Base-by-base conservation (phyloP, 2,113 vertebrate genomes). In the Myotis davidii region DNA sequence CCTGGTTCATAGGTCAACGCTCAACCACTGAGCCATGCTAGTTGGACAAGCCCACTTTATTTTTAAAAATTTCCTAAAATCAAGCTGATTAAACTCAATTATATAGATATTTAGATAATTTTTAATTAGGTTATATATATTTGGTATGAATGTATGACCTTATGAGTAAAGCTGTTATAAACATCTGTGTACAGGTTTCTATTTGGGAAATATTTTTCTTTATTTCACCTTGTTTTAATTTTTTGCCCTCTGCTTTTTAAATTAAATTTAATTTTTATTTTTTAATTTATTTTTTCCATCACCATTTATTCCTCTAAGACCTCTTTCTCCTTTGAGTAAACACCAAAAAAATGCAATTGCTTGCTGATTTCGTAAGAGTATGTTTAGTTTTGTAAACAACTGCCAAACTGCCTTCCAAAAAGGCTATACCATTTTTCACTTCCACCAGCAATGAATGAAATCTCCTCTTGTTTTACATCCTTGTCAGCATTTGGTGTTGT, bases 31-130 rank as follows among this genome's bases (percentile, higher is more conserved):
- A 61, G 25, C 10, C 25, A 61, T 4, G 5, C 59, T 61, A 61
- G 59, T 61, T 61, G 23, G 10, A 27, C 61, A 95, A 78, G 29
- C 4, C 54, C 91, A 97, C 73, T 97, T 37, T 72, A 67, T 29
- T 92, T 94, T 95, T 56, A 50, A 56, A 81, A 83, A 83, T 96
- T 96, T 48, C 39, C 29, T 96, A 64, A 79, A 45, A 90, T 39
- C 87, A 94, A 95, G 74, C 73, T 78, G 18, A 96, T 85, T 88
- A 97, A 97, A 96, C 86, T 91, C 85, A 86, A 56, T 54, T 54
- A 20, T 89, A 72, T 81, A 91, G 76, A 65, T 73, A 74, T 34
- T 65, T 90, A 91, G 52, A 23, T 81, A 9, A 56, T 65, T 91
- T 94, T 86, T 6, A 67, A 13, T 74, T 32, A 42, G 23, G 17